Evolutionary conservation across 2,888 invertebrate genomes (phyloP), one percentile per base, ranked within the genome.

Genomic region (Oligia latruncula): DNA sequence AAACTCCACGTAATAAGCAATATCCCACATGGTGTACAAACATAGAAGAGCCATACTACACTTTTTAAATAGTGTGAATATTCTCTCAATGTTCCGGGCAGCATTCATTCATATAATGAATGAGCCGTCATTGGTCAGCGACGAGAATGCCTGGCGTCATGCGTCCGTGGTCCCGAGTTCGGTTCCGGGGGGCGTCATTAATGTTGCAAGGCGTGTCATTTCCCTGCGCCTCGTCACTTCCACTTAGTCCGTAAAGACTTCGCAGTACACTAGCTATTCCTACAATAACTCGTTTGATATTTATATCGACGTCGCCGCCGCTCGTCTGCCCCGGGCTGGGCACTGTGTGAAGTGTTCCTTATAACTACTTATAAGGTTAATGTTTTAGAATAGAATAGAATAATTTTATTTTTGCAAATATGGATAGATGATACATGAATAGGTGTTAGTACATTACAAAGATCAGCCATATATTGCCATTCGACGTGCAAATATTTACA

Each of bases 261-360:
- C 80, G 23, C 67, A 40, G 80, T 58, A 83, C 49, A 15, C 43
- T 4, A 40, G 40, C 46, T 49, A 35, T 77, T 77, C 60, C 23
- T 46, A 40, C 65, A 46, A 55, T 43, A 29, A 23, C 62, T 62
- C 78, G 46, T 80, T 77, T 17, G 55, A 55, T 77, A 80, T 80
- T 77, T 20, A 83, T 64, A 49, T 11, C 17, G 11, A 1, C 15
- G 71, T 66, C 66, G 84, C 64, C 84, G 15, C 70, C 67, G n/a
- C 8, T 46, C 17, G 43, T 67, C 82, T 60, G 35, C 52, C 29
- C 17, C 17, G 52, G 13, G 40, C 29, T 58, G 17, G 40, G 23
- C 40, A n/a, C 4, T 29, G 13, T 71, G 8, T 43, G 17, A 49
- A 40, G 4, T 17, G n/a, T 49, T 43, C 35, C 35, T 13, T 49